Evolutionary conservation across 2,113 vertebrate genomes (phyloP).

Genomic region (Nothocercus julius): DNA sequence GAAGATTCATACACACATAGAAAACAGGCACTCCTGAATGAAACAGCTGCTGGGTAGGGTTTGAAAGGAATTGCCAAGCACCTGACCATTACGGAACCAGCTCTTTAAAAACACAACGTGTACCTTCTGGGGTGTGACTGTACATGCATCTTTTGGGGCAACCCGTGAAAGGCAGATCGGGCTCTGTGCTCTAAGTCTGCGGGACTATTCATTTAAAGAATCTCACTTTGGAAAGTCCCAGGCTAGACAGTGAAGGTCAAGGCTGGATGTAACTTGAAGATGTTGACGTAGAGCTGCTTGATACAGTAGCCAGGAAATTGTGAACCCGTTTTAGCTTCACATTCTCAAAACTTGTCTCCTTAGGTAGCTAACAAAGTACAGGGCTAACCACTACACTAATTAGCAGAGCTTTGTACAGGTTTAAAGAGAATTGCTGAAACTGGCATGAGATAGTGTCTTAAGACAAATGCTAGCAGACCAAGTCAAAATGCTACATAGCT

Average conservation of each 20-base stretch:
- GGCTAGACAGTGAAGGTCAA: conserved; percentile 34
- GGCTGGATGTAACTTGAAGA: conserved; percentile 49
- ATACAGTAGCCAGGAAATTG: conserved; percentile 24
- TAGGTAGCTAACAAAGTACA: not conserved
- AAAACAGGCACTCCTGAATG: not conserved
- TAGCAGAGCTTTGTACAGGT: not conserved
- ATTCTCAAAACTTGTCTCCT: not conserved
- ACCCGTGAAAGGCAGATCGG: not conserved
- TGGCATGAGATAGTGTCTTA: not conserved
- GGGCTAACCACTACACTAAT: not conserved
- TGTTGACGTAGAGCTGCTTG: conserved; percentile 22
- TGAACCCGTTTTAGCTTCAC: conserved; percentile 5
- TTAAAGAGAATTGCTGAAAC: not conserved
- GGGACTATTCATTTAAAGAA: not conserved
- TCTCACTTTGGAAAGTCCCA: not conserved
- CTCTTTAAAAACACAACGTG: not conserved
- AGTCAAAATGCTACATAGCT: not conserved
- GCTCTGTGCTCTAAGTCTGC: not conserved
- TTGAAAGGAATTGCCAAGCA: not conserved
- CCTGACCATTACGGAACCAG: not conserved
- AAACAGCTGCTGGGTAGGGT: not conserved
- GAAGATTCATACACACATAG: not conserved
- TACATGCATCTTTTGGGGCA: not conserved
- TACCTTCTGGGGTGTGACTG: not conserved
- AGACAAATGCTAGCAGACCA: not conserved